These are phyloP conservation scores for Gallinago paraguaiae DNA, from an alignment of 2,113 vertebrate species.

Conservation along the genomic window DNA sequence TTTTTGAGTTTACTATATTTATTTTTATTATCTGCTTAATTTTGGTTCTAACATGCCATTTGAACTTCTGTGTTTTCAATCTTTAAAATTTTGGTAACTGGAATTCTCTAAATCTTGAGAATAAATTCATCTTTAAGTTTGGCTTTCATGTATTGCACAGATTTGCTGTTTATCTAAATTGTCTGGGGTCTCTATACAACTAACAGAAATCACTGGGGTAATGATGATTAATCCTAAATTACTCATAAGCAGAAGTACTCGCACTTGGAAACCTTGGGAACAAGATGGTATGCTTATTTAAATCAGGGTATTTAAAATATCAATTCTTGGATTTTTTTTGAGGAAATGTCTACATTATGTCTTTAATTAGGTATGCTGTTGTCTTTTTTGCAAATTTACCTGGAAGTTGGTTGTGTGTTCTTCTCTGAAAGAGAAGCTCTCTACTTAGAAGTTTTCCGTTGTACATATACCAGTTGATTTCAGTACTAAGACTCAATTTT, in stretches of 20 bases:
- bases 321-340: background rate
- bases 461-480: background rate
- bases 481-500: background rate
- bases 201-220: background rate
- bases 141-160: background rate
- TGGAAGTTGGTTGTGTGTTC: background rate
- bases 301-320: background rate
- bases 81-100: background rate
- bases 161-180: background rate
- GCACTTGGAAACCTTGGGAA: background rate
- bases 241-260: background rate
- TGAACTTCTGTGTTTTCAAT: background rate
- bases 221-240: background rate
- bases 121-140: background rate
- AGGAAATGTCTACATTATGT: background rate
- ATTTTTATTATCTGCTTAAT: background rate
- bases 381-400: background rate
- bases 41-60: background rate
- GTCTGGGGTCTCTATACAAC: background rate
- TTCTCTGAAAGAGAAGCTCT: background rate
- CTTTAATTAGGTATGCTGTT: background rate
- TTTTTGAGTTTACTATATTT: background rate
- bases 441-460: background rate
- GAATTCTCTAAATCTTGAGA: background rate
- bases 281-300: background rate